phyloP scores from a whole-genome alignment of 2,113 vertebrate species.

The Tachuris rubrigastra region DNA sequence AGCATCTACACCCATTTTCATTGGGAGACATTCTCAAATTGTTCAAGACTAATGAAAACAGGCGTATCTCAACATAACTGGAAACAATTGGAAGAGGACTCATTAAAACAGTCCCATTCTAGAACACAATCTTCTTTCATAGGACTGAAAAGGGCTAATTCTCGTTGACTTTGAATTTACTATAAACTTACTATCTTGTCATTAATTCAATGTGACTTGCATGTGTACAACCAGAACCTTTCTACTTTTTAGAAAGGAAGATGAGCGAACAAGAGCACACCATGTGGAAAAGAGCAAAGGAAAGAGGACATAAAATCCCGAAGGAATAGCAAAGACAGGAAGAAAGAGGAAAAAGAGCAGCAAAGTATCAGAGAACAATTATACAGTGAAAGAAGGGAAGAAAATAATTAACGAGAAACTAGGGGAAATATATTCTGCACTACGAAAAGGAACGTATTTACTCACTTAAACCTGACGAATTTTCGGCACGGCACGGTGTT shows the following conservation, averaged over 20 bases:
- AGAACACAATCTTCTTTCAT: neutral
- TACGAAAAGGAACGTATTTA: neutral
- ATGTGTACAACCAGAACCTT: neutral
- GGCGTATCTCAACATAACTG: neutral
- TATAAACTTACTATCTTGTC: neutral
- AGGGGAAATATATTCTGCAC: neutral
- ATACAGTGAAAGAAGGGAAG: neutral
- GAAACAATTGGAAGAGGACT: neutral
- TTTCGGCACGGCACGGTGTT: conserved; percentile 96
- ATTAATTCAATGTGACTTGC: neutral
- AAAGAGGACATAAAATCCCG: neutral
- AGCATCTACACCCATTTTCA: neutral
- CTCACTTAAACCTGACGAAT: conserved; percentile 92
- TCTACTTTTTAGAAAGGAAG: neutral
- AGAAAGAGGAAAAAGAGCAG: neutral
- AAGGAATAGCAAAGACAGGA: neutral
- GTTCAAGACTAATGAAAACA: neutral
- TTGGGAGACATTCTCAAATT: neutral
- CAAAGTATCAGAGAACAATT: neutral
- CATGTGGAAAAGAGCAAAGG: neutral
- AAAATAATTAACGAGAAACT: neutral
- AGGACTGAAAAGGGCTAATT: neutral
- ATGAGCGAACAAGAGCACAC: neutral
- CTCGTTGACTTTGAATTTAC: neutral
- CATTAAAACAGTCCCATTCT: neutral